Percentiles rank a stretch among this genome's conserved stretches.
phyloP scores from a whole-genome alignment of 2,888 invertebrate species.

The Drosophila ustulata region DNA sequence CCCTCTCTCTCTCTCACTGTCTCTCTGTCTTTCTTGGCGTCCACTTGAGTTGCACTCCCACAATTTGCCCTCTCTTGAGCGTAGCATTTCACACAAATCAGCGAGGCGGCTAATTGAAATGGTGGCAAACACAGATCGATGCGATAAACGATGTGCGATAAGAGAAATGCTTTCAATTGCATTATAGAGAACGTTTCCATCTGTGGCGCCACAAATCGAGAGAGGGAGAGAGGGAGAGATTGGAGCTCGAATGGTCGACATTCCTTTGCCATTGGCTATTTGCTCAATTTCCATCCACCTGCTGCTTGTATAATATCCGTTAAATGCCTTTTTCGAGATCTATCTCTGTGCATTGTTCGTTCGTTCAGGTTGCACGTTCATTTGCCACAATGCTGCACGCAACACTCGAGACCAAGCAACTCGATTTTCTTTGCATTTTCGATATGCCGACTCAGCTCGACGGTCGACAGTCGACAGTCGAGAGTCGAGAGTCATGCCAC shows the following conservation, averaged over 20 bases:
- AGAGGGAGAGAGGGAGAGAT: too few species aligned
- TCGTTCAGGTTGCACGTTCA: slow-evolving; percentile 16
- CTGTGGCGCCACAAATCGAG: not conserved
- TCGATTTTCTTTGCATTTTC: slow-evolving; percentile 33
- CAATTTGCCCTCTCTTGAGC: slow-evolving; percentile 30
- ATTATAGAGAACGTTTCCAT: not conserved
- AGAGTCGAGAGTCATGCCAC: slow-evolving; percentile 33
- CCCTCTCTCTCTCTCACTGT: not conserved
- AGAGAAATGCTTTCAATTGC: not conserved
- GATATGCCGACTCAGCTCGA: slow-evolving; percentile 28
- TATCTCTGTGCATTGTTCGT: slow-evolving; percentile 36
- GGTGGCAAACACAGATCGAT: slow-evolving; percentile 6
- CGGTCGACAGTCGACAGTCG: slow-evolving; percentile 8
- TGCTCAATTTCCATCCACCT: slow-evolving; percentile 34
- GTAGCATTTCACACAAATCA: slow-evolving; percentile 39
- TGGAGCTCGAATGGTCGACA: not conserved
- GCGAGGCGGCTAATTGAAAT: slow-evolving; percentile 39
- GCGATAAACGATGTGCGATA: slow-evolving; percentile 5
- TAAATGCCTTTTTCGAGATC: slow-evolving; percentile 28
- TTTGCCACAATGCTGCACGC: slow-evolving; percentile 19
- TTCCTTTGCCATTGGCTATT: slow-evolving; percentile 28
- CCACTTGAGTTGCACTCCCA: slow-evolving; percentile 39
- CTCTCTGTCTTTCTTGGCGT: slow-evolving; percentile 5
- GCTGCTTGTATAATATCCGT: slow-evolving; percentile 46
- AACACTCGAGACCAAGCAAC: slow-evolving; percentile 12